Percentiles rank a stretch among this genome's conserved stretches.
Conservation (phyloP, 2,113 vertebrate species). For the Sarotherodon lohbergeri region DNA sequence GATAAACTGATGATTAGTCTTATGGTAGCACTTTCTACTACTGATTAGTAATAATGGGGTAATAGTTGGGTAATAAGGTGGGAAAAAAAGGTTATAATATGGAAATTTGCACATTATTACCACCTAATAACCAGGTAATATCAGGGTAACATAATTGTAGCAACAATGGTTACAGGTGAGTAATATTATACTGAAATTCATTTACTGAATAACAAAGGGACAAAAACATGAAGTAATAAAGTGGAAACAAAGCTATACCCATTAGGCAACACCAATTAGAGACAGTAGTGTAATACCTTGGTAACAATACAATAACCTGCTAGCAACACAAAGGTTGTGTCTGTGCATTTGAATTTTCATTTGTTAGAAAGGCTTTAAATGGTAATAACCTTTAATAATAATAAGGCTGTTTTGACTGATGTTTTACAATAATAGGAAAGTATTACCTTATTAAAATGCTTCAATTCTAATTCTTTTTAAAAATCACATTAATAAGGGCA, state of each 20-base stretch:
- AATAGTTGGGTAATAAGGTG: not conserved
- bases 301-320: not conserved
- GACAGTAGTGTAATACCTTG: not conserved
- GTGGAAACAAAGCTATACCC: not conserved
- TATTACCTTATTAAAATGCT: not conserved
- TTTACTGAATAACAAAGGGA: not conserved
- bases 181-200: not conserved
- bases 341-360: not conserved
- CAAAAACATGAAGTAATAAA: not conserved
- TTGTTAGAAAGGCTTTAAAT: not conserved
- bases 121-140: not conserved
- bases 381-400: not conserved
- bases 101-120: not conserved
- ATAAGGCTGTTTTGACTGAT: not conserved
- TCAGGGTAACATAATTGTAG: not conserved
- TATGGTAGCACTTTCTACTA: not conserved
- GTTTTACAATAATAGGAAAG: not conserved
- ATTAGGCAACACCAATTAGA: not conserved
- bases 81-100: not conserved
- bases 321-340: not conserved
- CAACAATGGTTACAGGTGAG: not conserved
- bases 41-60: not conserved
- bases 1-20: constrained; percentile 15
- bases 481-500: not conserved
- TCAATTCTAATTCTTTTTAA: not conserved